Evolutionary conservation across 1,140 invertebrate species (phyloP), one percentile per base, ranked within the genome.

Genomic region (Holcopasites calliopsidis): DNA sequence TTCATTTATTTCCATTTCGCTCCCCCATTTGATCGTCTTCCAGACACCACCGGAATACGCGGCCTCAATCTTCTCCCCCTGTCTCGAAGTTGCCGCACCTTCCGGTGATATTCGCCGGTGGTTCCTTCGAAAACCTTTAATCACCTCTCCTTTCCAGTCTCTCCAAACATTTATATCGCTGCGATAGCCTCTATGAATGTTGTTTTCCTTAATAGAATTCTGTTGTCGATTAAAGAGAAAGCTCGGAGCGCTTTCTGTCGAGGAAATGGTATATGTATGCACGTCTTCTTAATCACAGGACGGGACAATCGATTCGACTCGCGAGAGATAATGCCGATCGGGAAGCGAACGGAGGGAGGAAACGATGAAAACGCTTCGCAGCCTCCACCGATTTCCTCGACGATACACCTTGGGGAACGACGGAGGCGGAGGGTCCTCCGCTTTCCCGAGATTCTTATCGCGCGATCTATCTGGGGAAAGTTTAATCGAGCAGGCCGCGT

Each of bases 391-490:
- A n/a, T 44, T n/a, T 7, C 23, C 21, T 13, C 23, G 35, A 49
- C 64, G 50, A 80, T 78, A 74, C 54, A 64, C 71, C 47, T 35
- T 42, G 13, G 4, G 42, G 3, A 16, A 49, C 23, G 18, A n/a
- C 7, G 58, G 0, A 35, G 11, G 4, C 13, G 28, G 16, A 5
- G 3, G n/a, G 2, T 49, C 57, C 50, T 76, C 65, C 60, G 31
- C 65, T 61, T 80, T 80, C 57, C 42, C 58, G 18, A 61, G 77
- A 66, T 72, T 26, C 55, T 72, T 82, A 80, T 82, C 80, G 77
- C 55, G 66, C 60, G 66, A 82, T 82, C 72, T 82, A 82, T 82
- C 79, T 64, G 38, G 16, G 66, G 40, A 55, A 82, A 82, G 60
- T 82, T 71, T 80, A 82, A 80, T 80, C 73, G 80, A 82, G 6